phyloP scores from a whole-genome alignment of 1,140 invertebrate genomes.

The Uloborus diversus region DNA sequence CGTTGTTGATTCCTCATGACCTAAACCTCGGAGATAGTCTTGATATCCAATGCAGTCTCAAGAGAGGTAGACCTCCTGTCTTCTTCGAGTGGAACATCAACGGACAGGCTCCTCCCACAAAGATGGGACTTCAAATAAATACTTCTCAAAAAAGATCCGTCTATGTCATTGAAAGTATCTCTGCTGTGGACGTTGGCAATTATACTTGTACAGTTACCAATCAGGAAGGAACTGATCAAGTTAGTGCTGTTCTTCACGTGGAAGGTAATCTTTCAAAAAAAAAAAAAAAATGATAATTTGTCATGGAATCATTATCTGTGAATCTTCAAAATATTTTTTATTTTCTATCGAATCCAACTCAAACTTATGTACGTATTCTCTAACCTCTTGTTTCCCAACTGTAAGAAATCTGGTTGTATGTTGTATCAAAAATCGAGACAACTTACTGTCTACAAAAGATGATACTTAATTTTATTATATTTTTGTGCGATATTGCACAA shows the following conservation, averaged over 20 bases:
- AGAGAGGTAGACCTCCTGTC: neutral
- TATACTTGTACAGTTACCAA: neutral
- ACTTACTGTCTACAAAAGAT: too few species aligned
- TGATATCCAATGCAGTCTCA: neutral
- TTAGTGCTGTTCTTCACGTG: constrained; percentile 56
- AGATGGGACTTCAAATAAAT: neutral
- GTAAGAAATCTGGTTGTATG: too few species aligned
- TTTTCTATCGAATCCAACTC: too few species aligned
- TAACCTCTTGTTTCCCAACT: too few species aligned
- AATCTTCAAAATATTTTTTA: too few species aligned
- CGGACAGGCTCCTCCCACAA: neutral
- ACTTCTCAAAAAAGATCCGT: neutral
- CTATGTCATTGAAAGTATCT: neutral
- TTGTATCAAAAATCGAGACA: too few species aligned
- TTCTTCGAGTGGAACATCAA: neutral
- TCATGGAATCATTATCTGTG: too few species aligned
- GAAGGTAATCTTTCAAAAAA: constrained; percentile 58
- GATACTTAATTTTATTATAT: too few species aligned
- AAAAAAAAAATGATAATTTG: too few species aligned
- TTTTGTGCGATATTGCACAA: too few species aligned
- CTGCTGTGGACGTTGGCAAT: neutral
- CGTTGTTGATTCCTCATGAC: neutral
- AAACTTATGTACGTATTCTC: too few species aligned
- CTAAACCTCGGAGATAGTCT: neutral
- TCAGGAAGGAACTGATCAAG: constrained; percentile 16